Base-by-base conservation (phyloP, 2,888 invertebrate species). In the Lagria hirta region DNA sequence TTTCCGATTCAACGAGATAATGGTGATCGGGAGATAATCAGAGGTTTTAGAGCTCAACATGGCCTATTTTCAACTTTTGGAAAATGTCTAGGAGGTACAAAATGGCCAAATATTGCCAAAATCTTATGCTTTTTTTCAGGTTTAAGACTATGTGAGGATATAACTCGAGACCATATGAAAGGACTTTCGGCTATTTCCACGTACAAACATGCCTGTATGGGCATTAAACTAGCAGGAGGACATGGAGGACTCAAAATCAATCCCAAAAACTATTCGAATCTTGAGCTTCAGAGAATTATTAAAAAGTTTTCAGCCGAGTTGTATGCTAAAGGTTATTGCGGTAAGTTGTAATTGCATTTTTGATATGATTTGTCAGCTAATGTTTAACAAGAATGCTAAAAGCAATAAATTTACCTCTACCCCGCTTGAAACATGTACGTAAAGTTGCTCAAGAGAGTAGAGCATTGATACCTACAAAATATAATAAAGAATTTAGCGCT, bases 11-110 rank as follows among this genome's bases (percentile, higher is more conserved):
- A 56, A 43, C 48, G 59, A 27, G 59, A 63, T 7, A 56, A 61
- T 43, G 68, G 68, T 2, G 53, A 41, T 4, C 49, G 55, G 13
- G 62, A 67, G 36, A 42, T 70, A 1, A 48, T 71, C 7, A 55
- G 66, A 42, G 69, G 66, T 3, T 70, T 65, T 47, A 54, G 68
- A 29, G 66, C 63, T 1, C 62, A 66, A 24, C 66, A 71, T 51
- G 68, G 68, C 2, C 43, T 61, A 13, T 46, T 44, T 24, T 53
- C 55, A 18, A 59, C 58, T 6, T 54, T 60, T 20, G 37, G 29
- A 6, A 53, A 61, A 3, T 61, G 57, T 47, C 49, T 69, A 35
- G 68, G 68, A 50, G 66, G 67, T 62, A 60, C 29, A 38, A 7
- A 4, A 4, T 21, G 11, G 21, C 10, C 26, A 32, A 7, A 34